Base-by-base conservation (phyloP, 2,888 invertebrate genomes). In the Adelphocoris suturalis region DNA sequence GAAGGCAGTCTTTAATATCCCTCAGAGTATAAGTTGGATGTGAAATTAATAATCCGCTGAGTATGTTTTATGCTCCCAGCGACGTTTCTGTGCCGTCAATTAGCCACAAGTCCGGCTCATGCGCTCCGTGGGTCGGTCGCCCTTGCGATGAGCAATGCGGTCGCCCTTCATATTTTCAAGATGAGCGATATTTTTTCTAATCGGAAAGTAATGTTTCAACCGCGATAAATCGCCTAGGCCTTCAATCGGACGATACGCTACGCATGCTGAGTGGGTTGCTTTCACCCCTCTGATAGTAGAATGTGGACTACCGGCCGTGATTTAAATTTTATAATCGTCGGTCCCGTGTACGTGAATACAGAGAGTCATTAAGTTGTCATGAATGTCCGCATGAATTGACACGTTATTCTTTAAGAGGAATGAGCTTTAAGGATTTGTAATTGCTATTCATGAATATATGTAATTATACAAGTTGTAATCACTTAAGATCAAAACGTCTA, bases 101-200 rank as follows among this genome's bases (percentile, higher is more conserved):
- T 68, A 68, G 19, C 68, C 23, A 13, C 27, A 23, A 68, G 68
- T 68, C 68, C 68, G 68, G 68, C 68, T 68, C 68, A 23, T 27
- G 68, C 68, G 68, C 57, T 57, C 16, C 57, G 27, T 27, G 68
- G 68, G 68, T 23, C 14, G 68, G 19, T 19, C 23, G 68, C 68
- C 68, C 68, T 68, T 68, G 68, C 23, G 68, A 68, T 68, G 68
- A 19, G 68, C 68, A 68, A 68, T 68, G 68, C 27, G 23, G 68
- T 68, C 68, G 68, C 68, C 68, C 68, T 68, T 68, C 68, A 27
- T 68, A 68, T 68, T 68, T 68, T 68, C 68, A 68, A 68, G 68
- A 68, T 68, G 68, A 68, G 68, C 68, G 68, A 23, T 68, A 23
- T 68, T 68, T 68, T 68, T 57, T n/a, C 57, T 23, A n/a, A 23